Evolutionary conservation across 2,888 invertebrate genomes (phyloP), one percentile per base, ranked within the genome.

Genomic region (Ariolimax columbianus): DNA sequence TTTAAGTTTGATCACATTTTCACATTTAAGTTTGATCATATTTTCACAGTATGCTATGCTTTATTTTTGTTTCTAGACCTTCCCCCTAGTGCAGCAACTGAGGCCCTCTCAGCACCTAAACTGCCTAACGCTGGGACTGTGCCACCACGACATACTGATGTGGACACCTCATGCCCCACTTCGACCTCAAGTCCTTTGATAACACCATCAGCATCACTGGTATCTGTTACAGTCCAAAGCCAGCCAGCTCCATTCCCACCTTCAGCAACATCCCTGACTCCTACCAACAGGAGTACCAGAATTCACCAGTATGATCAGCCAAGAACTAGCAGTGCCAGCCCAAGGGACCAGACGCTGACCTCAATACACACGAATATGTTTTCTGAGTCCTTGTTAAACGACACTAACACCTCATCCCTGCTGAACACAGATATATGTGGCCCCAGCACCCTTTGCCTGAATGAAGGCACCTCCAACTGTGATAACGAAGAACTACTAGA

Each of bases 31-130:
- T 23, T 55, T 55, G 14, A 3, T 55, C 55, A 19, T 55, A 3
- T 55, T 55, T 55, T 55, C 55, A 55, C 11, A 14, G 3, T 14
- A 23, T 55, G n/a, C n/a, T n/a, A n/a, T n/a, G n/a, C 33, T 33
- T 63, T 75, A 23, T 26, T 55, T n/a, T 19, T 33, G 33, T 36
- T 89, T 92, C 14, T 92, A 95, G 98, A 98, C 92, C 94, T 98
- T 85, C 97, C 98, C 0, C 96, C 97, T 17, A 97, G 97, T 90
- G 97, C 97, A 0, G 97, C 97, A 0, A 96, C 96, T 90, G 96
- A 96, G 90, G 96, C 96, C 88, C 95, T 96, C 47, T 94, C 95
- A 3, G 95, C 95, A 0, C 95, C 95, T 1, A 95, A 94, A 83
- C 87, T 90, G 30, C 87, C 88, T 6, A 90, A 89, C 83, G 86